Conservation (phyloP, 2,113 vertebrate genomes). For the zebrafish (Danio rerio) region GRCz12tu NC_133196.1:9838001-9838500, state of each 20-base stretch:
- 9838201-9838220: conserved; percentile 78
- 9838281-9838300: conserved; percentile 87
- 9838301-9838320: conserved; percentile 74
- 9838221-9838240: conserved; percentile 79
- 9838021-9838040: conserved; percentile 72
- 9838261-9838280: conserved; percentile 81
- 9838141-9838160: conserved; percentile 74
- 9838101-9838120: conserved; percentile 76
- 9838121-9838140: conserved; percentile 85
- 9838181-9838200: conserved; percentile 77
- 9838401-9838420: not conserved
- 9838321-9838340: conserved; percentile 69
- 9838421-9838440: not conserved
- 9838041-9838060: conserved; percentile 71
- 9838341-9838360: conserved; percentile 76
- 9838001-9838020: conserved; percentile 77
- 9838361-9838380: conserved; percentile 84
- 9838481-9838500: conserved; percentile 75
- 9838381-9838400: conserved; percentile 75
- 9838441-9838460: not conserved
- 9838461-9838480: too few species aligned
- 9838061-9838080: conserved; percentile 80
- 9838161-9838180: conserved; percentile 72
- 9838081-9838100: conserved; percentile 70
- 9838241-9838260: conserved; percentile 73